These are phyloP conservation scores for Myzus persicae DNA, from an alignment of 1,140 invertebrate genomes.

Conservation along the genomic window DNA sequence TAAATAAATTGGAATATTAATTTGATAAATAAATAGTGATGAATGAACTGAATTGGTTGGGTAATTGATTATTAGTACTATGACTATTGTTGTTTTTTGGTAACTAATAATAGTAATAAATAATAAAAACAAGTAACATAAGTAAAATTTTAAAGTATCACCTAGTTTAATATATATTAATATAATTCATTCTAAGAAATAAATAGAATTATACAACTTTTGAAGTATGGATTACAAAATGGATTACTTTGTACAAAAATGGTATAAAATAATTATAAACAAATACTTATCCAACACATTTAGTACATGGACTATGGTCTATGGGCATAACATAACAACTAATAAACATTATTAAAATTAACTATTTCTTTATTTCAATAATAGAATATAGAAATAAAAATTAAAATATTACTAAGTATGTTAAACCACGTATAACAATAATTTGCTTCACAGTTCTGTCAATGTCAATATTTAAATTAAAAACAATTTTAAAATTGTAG, in stretches of 20 bases:
- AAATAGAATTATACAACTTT: not conserved
- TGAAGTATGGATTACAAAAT: not conserved
- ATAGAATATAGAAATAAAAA: not conserved
- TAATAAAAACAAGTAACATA: not conserved
- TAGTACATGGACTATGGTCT: too few species aligned
- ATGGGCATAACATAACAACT: too few species aligned
- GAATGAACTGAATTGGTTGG: not conserved
- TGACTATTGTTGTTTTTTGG: not conserved
- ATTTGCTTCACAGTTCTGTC: not conserved
- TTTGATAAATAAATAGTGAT: not conserved
- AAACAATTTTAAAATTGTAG: not conserved
- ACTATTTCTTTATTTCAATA: not conserved
- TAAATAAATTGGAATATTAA: not conserved
- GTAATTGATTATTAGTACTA: not conserved
- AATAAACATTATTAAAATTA: too few species aligned
- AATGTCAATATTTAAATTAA: not conserved
- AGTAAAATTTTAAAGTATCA: not conserved
- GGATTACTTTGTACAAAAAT: not conserved
- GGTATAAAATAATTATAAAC: not conserved
- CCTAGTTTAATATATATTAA: not conserved
- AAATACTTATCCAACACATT: not conserved
- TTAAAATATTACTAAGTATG: not conserved
- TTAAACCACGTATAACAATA: not conserved
- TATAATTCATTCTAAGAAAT: not conserved
- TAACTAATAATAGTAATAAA: too few species aligned